Conservation (phyloP, 1,140 invertebrate genomes). For the Drosophila sucinea region DNA sequence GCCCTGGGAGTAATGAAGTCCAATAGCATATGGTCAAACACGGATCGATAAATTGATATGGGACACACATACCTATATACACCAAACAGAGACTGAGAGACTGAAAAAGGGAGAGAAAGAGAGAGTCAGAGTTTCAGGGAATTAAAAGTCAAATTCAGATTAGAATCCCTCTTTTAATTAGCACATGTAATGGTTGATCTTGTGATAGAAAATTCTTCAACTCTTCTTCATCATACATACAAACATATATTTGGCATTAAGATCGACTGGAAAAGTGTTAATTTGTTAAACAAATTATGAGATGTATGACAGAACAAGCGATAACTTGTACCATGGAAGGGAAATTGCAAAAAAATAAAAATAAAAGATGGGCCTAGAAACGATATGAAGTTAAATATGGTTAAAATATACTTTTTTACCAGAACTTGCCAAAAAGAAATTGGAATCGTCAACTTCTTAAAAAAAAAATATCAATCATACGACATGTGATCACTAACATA, state of each 20-base stretch:
- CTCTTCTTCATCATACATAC: not conserved
- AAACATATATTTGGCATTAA: not conserved
- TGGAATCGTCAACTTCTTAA: not conserved
- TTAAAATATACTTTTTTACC: no score
- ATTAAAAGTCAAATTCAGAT: slow-evolving; percentile 4
- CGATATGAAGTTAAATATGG: no score
- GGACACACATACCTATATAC: not conserved
- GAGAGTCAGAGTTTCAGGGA: not conserved
- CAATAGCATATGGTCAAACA: slow-evolving; percentile 1
- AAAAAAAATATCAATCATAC: not conserved
- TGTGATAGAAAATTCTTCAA: slow-evolving; percentile 2
- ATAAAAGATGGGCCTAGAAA: no score
- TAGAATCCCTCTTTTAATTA: slow-evolving; percentile 44
- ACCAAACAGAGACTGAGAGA: not conserved
- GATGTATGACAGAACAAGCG: not conserved
- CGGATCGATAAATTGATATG: slow-evolving; percentile 11
- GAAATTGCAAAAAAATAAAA: not conserved
- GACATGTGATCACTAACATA: not conserved
- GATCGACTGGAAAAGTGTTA: slow-evolving; percentile 33
- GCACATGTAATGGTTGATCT: slow-evolving; percentile 39
- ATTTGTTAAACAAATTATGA: slow-evolving; percentile 19
- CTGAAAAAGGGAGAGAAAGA: not conserved
- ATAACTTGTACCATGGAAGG: not conserved
- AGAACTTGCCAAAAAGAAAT: no score
- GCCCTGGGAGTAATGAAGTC: slow-evolving; percentile 26